Evolutionary conservation across 2,113 vertebrate species (phyloP).

Genomic region (Verasper variegatus): DNA sequence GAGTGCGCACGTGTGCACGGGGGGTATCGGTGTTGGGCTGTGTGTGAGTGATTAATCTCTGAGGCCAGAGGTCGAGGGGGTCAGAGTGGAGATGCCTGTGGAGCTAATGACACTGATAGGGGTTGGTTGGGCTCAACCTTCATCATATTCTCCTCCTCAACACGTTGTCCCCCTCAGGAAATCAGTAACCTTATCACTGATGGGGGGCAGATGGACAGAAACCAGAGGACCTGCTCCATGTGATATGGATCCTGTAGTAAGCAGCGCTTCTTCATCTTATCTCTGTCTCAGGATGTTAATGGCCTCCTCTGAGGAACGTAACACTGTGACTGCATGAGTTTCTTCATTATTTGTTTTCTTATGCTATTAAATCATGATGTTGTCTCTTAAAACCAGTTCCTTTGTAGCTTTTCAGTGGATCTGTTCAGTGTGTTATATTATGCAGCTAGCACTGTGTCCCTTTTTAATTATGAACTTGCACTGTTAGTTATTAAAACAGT

Average conservation of each 20-base stretch:
- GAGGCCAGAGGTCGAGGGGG: conserved; percentile 48
- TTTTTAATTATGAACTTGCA: no score
- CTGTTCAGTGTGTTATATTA: no score
- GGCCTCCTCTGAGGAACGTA: not conserved
- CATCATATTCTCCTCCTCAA: conserved; percentile 38
- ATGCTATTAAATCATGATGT: not conserved
- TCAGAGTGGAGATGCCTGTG: conserved; percentile 53
- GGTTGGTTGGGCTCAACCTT: conserved; percentile 60
- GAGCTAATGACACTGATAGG: conserved; percentile 63
- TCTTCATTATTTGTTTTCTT: not conserved
- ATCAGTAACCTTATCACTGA: conserved; percentile 54
- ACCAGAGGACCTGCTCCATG: conserved; percentile 1
- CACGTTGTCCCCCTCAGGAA: conserved; percentile 39
- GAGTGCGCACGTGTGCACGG: not conserved
- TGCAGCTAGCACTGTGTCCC: no score
- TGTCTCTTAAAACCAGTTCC: not conserved
- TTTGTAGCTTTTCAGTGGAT: no score
- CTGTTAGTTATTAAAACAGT: conserved; percentile 28
- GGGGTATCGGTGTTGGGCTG: not conserved
- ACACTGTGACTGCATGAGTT: not conserved
- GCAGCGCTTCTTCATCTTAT: not conserved
- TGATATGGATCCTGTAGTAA: not conserved
- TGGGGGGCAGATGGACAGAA: conserved; percentile 13
- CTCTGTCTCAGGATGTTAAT: not conserved
- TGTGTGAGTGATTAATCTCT: conserved; percentile 61